Percentiles rank a stretch among this genome's conserved stretches.
Conservation (phyloP, 1,140 invertebrate species). For the Drosophila leontia region DNA sequence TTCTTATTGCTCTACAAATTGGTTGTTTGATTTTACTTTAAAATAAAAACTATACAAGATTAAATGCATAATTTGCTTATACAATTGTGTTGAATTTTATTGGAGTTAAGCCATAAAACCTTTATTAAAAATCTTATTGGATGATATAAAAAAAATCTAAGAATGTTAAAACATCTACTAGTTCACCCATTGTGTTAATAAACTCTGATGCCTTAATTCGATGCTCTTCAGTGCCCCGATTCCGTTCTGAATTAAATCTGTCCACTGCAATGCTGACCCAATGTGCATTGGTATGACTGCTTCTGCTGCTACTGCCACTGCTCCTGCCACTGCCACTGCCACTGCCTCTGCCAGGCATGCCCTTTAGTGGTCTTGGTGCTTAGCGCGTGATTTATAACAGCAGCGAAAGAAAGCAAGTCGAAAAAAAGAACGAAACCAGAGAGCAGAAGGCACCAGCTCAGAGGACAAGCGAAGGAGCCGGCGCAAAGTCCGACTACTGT, state of each 20-base stretch:
- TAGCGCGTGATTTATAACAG: constrained; percentile 81
- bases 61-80: too few relatives aligned
- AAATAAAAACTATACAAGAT: too few relatives aligned
- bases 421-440: constrained; percentile 36
- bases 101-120: too few relatives aligned
- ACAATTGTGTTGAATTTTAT: too few relatives aligned
- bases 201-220: constrained; percentile 3
- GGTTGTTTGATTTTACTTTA: too few relatives aligned
- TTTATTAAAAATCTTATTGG: background rate
- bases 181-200: background rate
- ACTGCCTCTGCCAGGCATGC: constrained; percentile 36
- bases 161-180: background rate
- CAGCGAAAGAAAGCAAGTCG: constrained; percentile 38
- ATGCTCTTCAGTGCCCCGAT: background rate
- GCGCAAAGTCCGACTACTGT: constrained; percentile 53
- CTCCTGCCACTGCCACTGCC: constrained; percentile 12
- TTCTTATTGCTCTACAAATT: too few relatives aligned
- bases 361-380: constrained; percentile 67
- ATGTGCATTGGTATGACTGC: constrained; percentile 54
- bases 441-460: constrained; percentile 11
- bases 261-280: constrained; percentile 29
- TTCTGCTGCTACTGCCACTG: constrained; percentile 31
- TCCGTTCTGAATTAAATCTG: background rate
- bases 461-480: background rate
- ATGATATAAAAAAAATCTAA: background rate